Percentiles rank a stretch among this genome's conserved stretches.
phyloP scores from a whole-genome alignment of 2,888 invertebrate species.

The Baronia brevicornis region DNA sequence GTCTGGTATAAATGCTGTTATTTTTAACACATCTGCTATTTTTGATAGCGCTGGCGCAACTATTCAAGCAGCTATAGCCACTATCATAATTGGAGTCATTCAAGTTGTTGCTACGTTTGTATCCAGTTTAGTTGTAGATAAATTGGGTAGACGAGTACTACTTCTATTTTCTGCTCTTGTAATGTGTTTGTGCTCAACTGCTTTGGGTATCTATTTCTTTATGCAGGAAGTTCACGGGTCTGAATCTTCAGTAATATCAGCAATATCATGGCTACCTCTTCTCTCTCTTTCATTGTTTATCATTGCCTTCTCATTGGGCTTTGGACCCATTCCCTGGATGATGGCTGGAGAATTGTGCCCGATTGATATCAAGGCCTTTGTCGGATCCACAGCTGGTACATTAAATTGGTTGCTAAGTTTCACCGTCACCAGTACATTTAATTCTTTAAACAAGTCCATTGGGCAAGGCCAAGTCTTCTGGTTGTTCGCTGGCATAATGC shows the following conservation, averaged over 20 bases:
- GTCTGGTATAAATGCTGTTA: constrained; percentile 88
- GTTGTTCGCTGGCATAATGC: constrained; percentile 81
- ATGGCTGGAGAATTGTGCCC: constrained; percentile 88
- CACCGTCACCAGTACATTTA: constrained; percentile 84
- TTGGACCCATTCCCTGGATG: constrained; percentile 93
- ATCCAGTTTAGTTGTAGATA: constrained; percentile 87
- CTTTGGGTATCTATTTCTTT: constrained; percentile 84
- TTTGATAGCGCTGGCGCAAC: constrained; percentile 79
- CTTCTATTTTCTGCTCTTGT: constrained; percentile 81
- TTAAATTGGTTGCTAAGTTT: constrained; percentile 90
- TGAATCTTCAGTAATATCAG: constrained; percentile 48
- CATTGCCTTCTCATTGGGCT: constrained; percentile 87
- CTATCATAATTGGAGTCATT: constrained; percentile 89
- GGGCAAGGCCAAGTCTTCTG: constrained; percentile 82
- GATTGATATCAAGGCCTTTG: constrained; percentile 84
- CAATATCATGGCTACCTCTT: constrained; percentile 84
- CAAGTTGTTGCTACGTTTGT: constrained; percentile 86
- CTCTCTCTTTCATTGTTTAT: constrained; percentile 84
- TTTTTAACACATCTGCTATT: constrained; percentile 85
- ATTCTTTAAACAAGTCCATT: constrained; percentile 69
- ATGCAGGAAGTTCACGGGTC: constrained; percentile 45
- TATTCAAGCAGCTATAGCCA: constrained; percentile 76
- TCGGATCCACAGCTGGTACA: constrained; percentile 85
- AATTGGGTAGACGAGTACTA: constrained; percentile 84
- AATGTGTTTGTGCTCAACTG: constrained; percentile 81